Percentiles rank a stretch among this genome's conserved stretches.
Evolutionary conservation across 64 coral and sea anemone genomes (phyloP).

Genomic region (Montipora foliosa): DNA sequence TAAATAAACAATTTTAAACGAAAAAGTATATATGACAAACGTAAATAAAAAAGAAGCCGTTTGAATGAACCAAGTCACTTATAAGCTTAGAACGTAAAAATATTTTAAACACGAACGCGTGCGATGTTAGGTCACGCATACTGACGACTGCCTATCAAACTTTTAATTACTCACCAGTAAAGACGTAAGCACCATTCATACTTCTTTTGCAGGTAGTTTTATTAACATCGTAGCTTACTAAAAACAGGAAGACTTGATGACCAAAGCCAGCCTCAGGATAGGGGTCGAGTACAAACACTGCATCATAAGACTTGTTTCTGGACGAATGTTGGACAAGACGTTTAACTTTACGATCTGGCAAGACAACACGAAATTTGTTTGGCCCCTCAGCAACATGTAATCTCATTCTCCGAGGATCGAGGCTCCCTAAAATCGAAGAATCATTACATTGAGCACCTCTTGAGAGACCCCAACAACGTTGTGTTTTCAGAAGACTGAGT

Average conservation of each 20-base stretch:
- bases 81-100: background rate
- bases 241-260: constrained; percentile 79
- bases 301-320: constrained; percentile 45
- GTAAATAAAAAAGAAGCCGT: too few relatives aligned
- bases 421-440: background rate
- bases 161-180: constrained; percentile 66
- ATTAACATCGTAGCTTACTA: constrained; percentile 54
- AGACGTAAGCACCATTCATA: background rate
- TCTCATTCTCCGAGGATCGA: constrained; percentile 40
- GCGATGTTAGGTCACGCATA: too few relatives aligned
- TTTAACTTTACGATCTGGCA: constrained; percentile 53
- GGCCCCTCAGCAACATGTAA: constrained; percentile 46
- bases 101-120: too few relatives aligned
- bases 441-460: background rate
- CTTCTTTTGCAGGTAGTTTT: constrained; percentile 41
- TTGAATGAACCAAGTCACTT: too few relatives aligned
- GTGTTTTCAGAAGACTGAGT: background rate
- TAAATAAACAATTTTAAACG: background rate
- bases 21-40: background rate
- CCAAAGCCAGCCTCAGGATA: constrained; percentile 76
- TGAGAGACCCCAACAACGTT: constrained; percentile 28
- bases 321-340: constrained; percentile 32
- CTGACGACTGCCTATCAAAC: background rate
- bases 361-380: constrained; percentile 18
- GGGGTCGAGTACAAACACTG: constrained; percentile 73